Percentiles rank a stretch among this genome's conserved stretches.
Conservation (phyloP, 1,140 invertebrate species). For the Drosophila kikkawai region DNA sequence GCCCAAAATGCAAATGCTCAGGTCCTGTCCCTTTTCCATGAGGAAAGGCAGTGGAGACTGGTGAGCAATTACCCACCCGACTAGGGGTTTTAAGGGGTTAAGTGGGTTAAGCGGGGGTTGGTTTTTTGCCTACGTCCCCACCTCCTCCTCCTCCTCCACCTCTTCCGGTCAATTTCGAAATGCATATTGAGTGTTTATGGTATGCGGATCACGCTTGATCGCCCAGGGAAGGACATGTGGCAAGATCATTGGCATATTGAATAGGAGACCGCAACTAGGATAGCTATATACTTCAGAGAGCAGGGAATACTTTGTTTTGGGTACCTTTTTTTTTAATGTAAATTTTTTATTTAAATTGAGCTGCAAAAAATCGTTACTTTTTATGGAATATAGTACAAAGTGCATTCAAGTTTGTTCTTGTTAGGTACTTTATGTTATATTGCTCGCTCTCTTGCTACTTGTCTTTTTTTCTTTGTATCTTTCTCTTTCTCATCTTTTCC, state of each 20-base stretch:
- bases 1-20: slow-evolving; percentile 12
- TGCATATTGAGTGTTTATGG: slow-evolving; percentile 81
- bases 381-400: neutral
- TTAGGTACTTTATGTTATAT: neutral
- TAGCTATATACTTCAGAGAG: neutral
- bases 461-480: too few relatives aligned
- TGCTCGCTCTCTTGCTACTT: neutral
- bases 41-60: neutral
- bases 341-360: neutral
- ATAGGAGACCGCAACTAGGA: slow-evolving; percentile 27
- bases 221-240: slow-evolving; percentile 35
- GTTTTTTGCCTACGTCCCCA: neutral
- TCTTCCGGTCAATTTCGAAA: slow-evolving; percentile 78
- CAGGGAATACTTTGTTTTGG: neutral
- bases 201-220: slow-evolving; percentile 71
- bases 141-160: slow-evolving; percentile 2
- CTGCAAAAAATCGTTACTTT: neutral
- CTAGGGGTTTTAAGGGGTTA: slow-evolving; percentile 32
- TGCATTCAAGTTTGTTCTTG: neutral
- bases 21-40: neutral
- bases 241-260: slow-evolving; percentile 16
- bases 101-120: slow-evolving; percentile 45
- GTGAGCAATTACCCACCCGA: slow-evolving; percentile 30
- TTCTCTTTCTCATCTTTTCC: neutral
- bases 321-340: neutral